Conservation (phyloP, 1,140 invertebrate species). For the Zaprionus camerounensis region DNA sequence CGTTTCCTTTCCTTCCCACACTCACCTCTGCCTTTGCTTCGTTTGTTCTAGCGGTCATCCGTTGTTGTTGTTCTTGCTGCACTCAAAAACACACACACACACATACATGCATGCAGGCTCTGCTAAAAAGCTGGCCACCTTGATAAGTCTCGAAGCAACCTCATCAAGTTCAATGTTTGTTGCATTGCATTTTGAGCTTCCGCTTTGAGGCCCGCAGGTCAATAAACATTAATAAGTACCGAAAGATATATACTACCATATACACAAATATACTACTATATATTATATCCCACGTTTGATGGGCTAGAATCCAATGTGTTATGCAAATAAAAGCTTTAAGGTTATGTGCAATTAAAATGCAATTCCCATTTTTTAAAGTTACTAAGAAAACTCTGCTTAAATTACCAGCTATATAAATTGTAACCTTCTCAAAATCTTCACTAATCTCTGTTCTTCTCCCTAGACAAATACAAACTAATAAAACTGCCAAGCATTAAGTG, state of each 20-base stretch:
- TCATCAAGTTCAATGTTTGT: constrained; percentile 72
- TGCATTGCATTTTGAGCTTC: constrained; percentile 67
- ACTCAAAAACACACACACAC: constrained; percentile 5
- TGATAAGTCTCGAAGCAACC: constrained; percentile 46
- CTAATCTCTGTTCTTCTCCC: background rate
- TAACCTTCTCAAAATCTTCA: background rate
- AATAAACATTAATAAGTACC: constrained; percentile 52
- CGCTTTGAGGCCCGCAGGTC: constrained; percentile 50
- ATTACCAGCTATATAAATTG: background rate
- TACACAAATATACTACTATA: background rate
- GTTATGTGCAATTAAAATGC: constrained; percentile 20
- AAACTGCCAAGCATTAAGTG: constrained; percentile 10
- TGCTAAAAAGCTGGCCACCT: constrained; percentile 72
- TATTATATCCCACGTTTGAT: constrained; percentile 8
- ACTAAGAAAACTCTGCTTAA: background rate
- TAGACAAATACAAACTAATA: constrained; percentile 10
- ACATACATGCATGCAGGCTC: constrained; percentile 28
- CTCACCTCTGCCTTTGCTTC: constrained; percentile 36
- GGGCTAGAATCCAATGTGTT: constrained; percentile 23
- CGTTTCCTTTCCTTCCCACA: constrained; percentile 33
- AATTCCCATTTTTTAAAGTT: background rate
- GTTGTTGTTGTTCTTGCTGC: constrained; percentile 33
- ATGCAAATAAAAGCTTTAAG: constrained; percentile 30
- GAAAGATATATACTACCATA: background rate
- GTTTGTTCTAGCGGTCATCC: constrained; percentile 67